Evolutionary conservation across 2,888 invertebrate genomes (phyloP).

Genomic region (Euspilapteryx auroguttella): DNA sequence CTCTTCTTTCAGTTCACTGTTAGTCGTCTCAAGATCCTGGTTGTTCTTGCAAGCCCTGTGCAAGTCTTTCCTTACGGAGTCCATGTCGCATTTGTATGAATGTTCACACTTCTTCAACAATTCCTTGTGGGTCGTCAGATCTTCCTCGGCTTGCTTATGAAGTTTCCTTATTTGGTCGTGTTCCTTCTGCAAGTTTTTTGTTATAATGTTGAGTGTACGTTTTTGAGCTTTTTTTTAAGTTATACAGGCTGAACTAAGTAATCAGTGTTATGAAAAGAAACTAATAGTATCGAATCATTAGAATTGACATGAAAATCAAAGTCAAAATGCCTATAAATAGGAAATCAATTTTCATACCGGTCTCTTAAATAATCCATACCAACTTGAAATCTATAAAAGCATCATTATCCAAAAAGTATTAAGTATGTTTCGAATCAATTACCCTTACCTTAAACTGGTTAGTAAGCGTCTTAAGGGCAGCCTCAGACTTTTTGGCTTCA

Average conservation of each 20-base stretch:
- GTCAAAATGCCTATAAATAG: too few relatives aligned
- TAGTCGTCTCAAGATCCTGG: slow-evolving; percentile 68
- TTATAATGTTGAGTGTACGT: too few relatives aligned
- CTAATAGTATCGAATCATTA: too few relatives aligned
- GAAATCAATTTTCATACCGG: too few relatives aligned
- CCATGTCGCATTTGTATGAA: slow-evolving; percentile 44
- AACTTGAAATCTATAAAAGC: too few relatives aligned
- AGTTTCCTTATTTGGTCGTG: slow-evolving; percentile 31
- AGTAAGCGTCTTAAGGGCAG: slow-evolving; percentile 38
- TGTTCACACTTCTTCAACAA: slow-evolving; percentile 43
- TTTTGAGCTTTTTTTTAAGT: slow-evolving; percentile 6
- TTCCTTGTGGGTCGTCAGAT: slow-evolving; percentile 46
- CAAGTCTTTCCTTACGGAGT: slow-evolving; percentile 51
- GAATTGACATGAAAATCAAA: too few relatives aligned
- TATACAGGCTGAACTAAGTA: too few relatives aligned
- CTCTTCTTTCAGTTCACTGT: slow-evolving; percentile 69
- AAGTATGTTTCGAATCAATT: too few relatives aligned
- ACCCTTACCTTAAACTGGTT: slow-evolving; percentile 40
- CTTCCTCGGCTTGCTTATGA: slow-evolving; percentile 43
- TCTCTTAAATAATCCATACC: too few relatives aligned
- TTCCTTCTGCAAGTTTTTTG: slow-evolving; percentile 40
- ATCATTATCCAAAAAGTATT: too few relatives aligned
- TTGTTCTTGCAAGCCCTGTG: slow-evolving; percentile 56
- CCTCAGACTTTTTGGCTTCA: slow-evolving; percentile 51
- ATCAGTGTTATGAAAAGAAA: too few relatives aligned